Conservation (phyloP, 2,797 vertebrate species). For the Hemibagrus guttatus region DNA sequence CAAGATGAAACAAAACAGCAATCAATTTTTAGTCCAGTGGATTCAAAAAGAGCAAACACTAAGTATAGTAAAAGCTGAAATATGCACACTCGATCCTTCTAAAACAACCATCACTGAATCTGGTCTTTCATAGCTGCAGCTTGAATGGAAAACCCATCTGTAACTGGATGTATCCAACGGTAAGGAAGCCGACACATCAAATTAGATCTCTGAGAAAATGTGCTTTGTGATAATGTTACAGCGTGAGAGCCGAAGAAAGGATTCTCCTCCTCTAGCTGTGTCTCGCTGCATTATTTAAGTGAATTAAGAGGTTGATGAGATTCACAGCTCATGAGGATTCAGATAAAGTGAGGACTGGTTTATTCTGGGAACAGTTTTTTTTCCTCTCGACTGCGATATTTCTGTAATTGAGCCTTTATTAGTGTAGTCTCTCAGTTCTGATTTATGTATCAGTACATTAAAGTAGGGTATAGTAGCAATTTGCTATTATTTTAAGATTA, state of each 20-base stretch:
- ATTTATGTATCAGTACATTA: not conserved
- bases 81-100: not conserved
- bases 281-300: slow-evolving; percentile 41
- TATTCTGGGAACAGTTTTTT: slow-evolving; percentile 11
- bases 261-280: slow-evolving; percentile 17
- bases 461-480: not conserved
- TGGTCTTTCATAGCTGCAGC: slow-evolving; percentile 43
- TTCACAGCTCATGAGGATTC: slow-evolving; percentile 41
- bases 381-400: not conserved
- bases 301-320: slow-evolving; percentile 34
- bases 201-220: slow-evolving; percentile 37
- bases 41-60: not conserved
- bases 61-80: not conserved
- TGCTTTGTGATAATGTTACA: slow-evolving; percentile 21
- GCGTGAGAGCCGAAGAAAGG: not conserved
- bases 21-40: not conserved
- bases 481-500: not conserved
- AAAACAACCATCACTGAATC: not conserved
- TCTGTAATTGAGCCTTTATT: not conserved
- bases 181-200: not conserved
- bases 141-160: slow-evolving; percentile 35
- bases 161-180: slow-evolving; percentile 1
- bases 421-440: not conserved
- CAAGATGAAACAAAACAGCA: not conserved
- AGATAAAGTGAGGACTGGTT: slow-evolving; percentile 17